Evolutionary conservation across 2,888 invertebrate genomes (phyloP).

Genomic region (Dorcus hopei): DNA sequence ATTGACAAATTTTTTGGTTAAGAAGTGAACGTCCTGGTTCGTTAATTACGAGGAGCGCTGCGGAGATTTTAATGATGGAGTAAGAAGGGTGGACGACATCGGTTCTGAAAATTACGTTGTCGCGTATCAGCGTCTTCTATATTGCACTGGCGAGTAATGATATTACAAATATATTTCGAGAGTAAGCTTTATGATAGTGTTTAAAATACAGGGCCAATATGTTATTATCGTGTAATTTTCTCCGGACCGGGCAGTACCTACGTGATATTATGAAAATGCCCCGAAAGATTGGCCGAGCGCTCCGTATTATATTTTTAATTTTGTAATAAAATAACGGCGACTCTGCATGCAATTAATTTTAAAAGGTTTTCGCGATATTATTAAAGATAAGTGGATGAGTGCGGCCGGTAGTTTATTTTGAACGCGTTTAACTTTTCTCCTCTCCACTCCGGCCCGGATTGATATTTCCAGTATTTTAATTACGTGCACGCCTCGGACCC

Average conservation of each 20-base stretch:
- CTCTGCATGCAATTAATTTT: slow-evolving; percentile 48
- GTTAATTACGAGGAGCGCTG: too few relatives aligned
- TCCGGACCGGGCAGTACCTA: slow-evolving; percentile 11
- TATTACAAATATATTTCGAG: slow-evolving; percentile 17
- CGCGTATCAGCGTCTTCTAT: background rate
- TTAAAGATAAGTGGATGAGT: slow-evolving; percentile 46
- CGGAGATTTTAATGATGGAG: too few relatives aligned
- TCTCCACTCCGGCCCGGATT: background rate
- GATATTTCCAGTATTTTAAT: slow-evolving; percentile 3
- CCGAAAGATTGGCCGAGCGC: slow-evolving; percentile 12
- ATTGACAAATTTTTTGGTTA: too few relatives aligned
- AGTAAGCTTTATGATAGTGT: slow-evolving; percentile 33
- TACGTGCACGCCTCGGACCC: background rate
- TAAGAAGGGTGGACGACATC: too few relatives aligned
- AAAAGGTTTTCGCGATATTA: slow-evolving; percentile 49
- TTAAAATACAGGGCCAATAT: slow-evolving; percentile 39
- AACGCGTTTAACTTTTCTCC: slow-evolving; percentile 2
- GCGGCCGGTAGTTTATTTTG: slow-evolving; percentile 12
- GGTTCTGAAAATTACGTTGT: background rate
- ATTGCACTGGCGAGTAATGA: slow-evolving; percentile 1
- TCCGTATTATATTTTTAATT: slow-evolving; percentile 35
- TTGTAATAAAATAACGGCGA: slow-evolving; percentile 46
- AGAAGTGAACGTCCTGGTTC: too few relatives aligned
- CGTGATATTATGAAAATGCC: slow-evolving; percentile 34
- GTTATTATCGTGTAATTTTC: slow-evolving; percentile 43